These are phyloP conservation scores for Melanotaenia trifasciata DNA, from an alignment of 2,797 vertebrate species.

Conservation along the genomic window DNA sequence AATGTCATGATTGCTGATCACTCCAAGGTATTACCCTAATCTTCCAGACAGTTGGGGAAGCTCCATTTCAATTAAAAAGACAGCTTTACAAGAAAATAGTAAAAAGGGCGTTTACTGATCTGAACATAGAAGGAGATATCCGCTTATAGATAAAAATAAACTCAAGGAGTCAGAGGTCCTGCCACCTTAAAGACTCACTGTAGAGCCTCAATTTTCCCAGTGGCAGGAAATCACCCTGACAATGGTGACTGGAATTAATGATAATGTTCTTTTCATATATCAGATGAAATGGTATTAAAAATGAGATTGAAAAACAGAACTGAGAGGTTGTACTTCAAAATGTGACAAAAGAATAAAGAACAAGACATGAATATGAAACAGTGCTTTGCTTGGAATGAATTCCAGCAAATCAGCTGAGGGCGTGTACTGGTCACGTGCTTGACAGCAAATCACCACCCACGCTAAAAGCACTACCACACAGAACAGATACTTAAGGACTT, in stretches of 20 bases:
- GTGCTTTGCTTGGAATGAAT: background rate
- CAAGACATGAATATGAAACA: slow-evolving; percentile 18
- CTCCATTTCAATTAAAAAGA: background rate
- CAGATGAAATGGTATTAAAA: background rate
- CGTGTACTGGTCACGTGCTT: background rate
- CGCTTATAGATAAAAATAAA: background rate
- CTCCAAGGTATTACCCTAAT: background rate
- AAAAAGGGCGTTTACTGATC: background rate
- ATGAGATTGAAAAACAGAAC: slow-evolving; percentile 28
- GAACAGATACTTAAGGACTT: background rate
- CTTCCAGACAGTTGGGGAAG: background rate
- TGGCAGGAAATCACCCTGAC: background rate
- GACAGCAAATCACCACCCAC: background rate
- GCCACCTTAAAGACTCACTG: too few species aligned
- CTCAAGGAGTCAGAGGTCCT: too few species aligned
- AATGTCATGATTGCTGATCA: background rate
- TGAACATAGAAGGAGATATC: background rate
- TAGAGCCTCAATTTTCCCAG: background rate
- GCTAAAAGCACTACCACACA: background rate
- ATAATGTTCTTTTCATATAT: background rate
- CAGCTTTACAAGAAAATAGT: slow-evolving; percentile 2
- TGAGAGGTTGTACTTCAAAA: slow-evolving; percentile 12
- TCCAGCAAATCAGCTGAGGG: slow-evolving; percentile 8
- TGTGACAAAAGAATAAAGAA: slow-evolving; percentile 16
- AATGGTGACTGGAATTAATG: background rate